Evolutionary conservation across 2,888 invertebrate species (phyloP), one percentile per base, ranked within the genome.

Genomic region (Aspidiotus destructor): DNA sequence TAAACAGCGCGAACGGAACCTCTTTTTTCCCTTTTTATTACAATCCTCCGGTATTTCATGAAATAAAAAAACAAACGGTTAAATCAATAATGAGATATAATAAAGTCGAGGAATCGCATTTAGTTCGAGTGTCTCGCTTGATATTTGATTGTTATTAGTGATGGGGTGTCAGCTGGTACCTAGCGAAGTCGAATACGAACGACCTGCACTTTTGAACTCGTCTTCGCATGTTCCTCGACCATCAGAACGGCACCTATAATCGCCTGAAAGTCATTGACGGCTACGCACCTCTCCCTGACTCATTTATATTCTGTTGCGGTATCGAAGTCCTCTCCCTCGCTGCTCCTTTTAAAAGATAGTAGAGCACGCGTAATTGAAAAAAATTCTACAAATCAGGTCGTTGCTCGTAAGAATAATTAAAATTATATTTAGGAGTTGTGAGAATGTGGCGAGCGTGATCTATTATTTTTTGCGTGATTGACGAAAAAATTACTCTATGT

Each of bases 51-150:
- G 28, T 28, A 28, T 28, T 28, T 28, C 5, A 28, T 28, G 28
- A 28, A 28, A n/a, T 48, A 48, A 11, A 48, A 48, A 48, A n/a
- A 13, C 10, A 48, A 48, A 48, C 48, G n/a, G 48, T 48, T 48
- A 65, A 65, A 65, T 65, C 65, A 57, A 65, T 65, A 65, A 65
- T 57, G 65, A 65, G 57, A 57, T 57, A 67, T 67, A 67, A 58
- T 67, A 67, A 67, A 60, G 67, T 67, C 44, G 67, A 67, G 60
- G 40, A 67, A 67, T 67, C 60, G 67, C 60, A 58, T 67, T 67
- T 67, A 63, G 54, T 52, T 63, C 57, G 41, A 65, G 57, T 65
- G 57, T 65, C 57, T 67, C 58, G 67, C 60, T 58, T 67, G 58
- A 67, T 63, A 63, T 63, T 63, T 54, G 63, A 63, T 63, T 63